Conservation (phyloP, 1,140 invertebrate species). For the Mycetomoellerius zeteki region DNA sequence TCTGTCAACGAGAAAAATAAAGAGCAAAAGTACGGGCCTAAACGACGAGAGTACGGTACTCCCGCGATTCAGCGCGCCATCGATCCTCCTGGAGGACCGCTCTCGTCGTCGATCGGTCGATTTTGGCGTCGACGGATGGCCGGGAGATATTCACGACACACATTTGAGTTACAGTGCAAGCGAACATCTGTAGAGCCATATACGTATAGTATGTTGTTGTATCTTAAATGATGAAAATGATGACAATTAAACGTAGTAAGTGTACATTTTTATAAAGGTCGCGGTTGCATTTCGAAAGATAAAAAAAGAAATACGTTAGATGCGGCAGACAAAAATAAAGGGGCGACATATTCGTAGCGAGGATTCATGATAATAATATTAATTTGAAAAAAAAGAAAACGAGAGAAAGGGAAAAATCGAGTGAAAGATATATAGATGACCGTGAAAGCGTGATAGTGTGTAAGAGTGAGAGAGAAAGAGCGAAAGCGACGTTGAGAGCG, state of each 20-base stretch:
- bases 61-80: slow-evolving; percentile 46
- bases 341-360: slow-evolving; percentile 74
- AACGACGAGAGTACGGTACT: slow-evolving; percentile 61
- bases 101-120: slow-evolving; percentile 57
- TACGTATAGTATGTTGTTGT: slow-evolving; percentile 87
- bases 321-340: slow-evolving; percentile 64
- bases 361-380: slow-evolving; percentile 75
- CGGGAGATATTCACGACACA: slow-evolving; percentile 82
- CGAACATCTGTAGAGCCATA: slow-evolving; percentile 88
- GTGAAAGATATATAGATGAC: slow-evolving; percentile 53
- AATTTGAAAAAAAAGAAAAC: slow-evolving; percentile 70
- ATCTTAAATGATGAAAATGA: slow-evolving; percentile 84
- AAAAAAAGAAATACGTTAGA: slow-evolving; percentile 60
- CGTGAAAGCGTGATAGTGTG: slow-evolving; percentile 73
- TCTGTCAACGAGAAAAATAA: slow-evolving; percentile 37
- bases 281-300: slow-evolving; percentile 78
- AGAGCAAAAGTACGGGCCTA: slow-evolving; percentile 67
- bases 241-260: slow-evolving; percentile 80
- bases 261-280: slow-evolving; percentile 82
- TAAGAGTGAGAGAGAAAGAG: slow-evolving; percentile 59
- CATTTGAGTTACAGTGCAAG: slow-evolving; percentile 87
- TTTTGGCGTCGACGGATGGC: slow-evolving; percentile 63
- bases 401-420: slow-evolving; percentile 60
- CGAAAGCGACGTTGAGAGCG: slow-evolving; percentile 51
- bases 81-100: slow-evolving; percentile 47